These are phyloP conservation scores for Rachycentron canadum DNA, from an alignment of 2,797 vertebrate species.

Conservation along the genomic window DNA sequence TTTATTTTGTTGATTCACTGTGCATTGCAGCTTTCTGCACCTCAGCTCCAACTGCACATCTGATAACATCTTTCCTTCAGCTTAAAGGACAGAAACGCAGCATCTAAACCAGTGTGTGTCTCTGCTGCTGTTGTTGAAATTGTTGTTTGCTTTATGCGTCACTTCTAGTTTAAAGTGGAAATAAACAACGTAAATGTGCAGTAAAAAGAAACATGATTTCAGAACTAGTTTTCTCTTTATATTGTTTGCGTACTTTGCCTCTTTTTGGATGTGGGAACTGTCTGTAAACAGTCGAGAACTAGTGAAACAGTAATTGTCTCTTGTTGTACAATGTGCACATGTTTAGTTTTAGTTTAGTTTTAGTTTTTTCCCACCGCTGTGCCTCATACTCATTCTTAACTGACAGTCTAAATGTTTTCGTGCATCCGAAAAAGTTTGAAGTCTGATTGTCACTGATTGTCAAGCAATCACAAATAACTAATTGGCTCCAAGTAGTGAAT, in stretches of 20 bases:
- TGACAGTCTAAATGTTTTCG: not conserved
- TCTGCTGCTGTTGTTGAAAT: not conserved
- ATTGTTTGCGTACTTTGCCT: not conserved
- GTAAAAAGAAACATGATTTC: not conserved
- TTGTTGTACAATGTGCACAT: not conserved
- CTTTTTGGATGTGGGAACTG: too few species aligned
- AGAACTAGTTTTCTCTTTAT: not conserved
- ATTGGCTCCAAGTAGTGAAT: constrained; percentile 3
- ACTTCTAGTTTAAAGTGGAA: not conserved
- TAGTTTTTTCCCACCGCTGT: not conserved
- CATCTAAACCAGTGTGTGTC: not conserved
- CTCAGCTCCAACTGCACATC: not conserved
- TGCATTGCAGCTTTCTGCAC: too few species aligned
- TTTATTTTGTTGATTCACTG: not conserved
- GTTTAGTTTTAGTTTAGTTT: not conserved
- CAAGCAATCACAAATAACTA: constrained; percentile 37
- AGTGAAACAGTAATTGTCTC: constrained; percentile 2
- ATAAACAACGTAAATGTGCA: not conserved
- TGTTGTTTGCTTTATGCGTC: not conserved
- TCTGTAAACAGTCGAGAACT: not conserved
- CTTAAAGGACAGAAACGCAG: not conserved
- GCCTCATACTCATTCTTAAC: constrained; percentile 5
- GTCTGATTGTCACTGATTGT: constrained; percentile 24
- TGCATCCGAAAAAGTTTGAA: constrained; percentile 5
- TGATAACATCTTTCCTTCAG: not conserved